phyloP scores from a whole-genome alignment of 2,888 invertebrate species.

The Sepioteuthis lessoniana region DNA sequence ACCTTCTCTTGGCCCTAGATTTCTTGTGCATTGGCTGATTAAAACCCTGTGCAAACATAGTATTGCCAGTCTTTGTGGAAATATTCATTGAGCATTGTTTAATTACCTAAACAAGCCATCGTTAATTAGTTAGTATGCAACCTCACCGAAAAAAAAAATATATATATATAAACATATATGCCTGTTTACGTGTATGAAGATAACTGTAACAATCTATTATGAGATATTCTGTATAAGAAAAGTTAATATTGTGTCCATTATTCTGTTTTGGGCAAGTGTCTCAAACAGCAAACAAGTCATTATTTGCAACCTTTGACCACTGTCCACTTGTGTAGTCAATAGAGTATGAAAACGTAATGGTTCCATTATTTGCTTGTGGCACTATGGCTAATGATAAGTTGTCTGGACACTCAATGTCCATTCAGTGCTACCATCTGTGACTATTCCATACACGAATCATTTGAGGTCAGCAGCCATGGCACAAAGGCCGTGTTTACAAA shows the following conservation, averaged over 20 bases:
- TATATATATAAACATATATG: too few relatives aligned
- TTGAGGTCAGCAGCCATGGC: slow-evolving; percentile 16
- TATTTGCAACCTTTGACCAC: background rate
- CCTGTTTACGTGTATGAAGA: too few relatives aligned
- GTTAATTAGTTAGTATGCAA: too few relatives aligned
- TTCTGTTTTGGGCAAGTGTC: background rate
- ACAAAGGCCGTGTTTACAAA: background rate
- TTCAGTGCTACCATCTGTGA: slow-evolving; percentile 11
- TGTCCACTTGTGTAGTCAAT: background rate
- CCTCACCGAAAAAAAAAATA: too few relatives aligned
- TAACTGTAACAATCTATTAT: too few relatives aligned
- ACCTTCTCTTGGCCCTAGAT: too few relatives aligned
- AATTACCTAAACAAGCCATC: too few relatives aligned
- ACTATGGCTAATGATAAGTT: background rate
- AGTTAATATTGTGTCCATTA: background rate
- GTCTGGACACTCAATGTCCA: background rate
- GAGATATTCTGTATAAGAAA: background rate
- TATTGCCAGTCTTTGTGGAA: too few relatives aligned
- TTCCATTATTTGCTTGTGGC: background rate
- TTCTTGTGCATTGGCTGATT: too few relatives aligned
- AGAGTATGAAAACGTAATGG: background rate
- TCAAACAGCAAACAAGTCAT: background rate
- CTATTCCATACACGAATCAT: slow-evolving; percentile 33
- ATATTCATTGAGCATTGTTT: too few relatives aligned
- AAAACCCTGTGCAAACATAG: too few relatives aligned